A percentile compares a stretch with the other conserved stretches of the same genome.
phyloP scores from a whole-genome alignment of 2,797 vertebrate genomes.

The Alca torda region DNA sequence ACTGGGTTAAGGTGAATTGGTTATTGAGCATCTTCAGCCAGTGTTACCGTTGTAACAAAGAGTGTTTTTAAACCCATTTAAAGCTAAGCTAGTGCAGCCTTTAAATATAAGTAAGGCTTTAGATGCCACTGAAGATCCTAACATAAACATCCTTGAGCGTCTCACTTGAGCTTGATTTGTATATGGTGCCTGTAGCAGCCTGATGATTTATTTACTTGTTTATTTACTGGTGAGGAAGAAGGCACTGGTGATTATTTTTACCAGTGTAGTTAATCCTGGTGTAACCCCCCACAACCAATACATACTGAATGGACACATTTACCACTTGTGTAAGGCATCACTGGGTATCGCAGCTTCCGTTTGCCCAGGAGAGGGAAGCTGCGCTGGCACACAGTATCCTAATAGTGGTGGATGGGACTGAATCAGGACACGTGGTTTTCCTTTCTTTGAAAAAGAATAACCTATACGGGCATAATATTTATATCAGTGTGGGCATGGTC shows the following conservation, averaged over 20 bases:
- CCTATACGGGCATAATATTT: neutral
- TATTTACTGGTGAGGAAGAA: neutral
- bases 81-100: neutral
- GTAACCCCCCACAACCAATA: neutral
- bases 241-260: neutral
- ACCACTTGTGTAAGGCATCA: neutral
- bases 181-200: neutral
- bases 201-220: neutral
- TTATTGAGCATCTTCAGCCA: neutral
- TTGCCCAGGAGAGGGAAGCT: neutral
- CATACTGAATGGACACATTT: neutral
- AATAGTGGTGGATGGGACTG: neutral
- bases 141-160: neutral
- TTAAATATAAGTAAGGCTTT: neutral
- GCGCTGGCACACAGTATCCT: neutral
- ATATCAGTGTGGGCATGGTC: neutral
- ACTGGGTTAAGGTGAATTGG: neutral
- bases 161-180: neutral
- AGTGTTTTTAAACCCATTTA: neutral
- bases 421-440: neutral
- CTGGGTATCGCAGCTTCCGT: fast-evolving
- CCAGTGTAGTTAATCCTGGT: neutral
- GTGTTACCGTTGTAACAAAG: neutral
- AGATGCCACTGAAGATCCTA: neutral
- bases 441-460: neutral